Evolutionary conservation across 37 sponge, comb jelly and placozoan genomes (phyloP).

Genomic region (Cladorhizidae sp.): DNA sequence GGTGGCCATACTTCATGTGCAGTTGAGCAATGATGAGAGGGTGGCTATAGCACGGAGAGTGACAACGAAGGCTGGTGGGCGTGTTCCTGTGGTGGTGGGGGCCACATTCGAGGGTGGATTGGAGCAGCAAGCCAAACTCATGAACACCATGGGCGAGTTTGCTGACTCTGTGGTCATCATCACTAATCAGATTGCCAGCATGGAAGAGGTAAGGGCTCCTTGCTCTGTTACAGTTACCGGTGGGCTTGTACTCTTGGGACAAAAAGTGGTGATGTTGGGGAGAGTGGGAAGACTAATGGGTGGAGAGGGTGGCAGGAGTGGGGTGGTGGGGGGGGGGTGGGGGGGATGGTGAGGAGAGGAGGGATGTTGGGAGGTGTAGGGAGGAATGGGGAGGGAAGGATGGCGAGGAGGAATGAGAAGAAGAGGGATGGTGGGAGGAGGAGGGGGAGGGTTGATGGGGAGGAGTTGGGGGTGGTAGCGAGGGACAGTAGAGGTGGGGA

Average conservation of each 20-base stretch:
- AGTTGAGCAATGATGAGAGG: conserved; percentile 90
- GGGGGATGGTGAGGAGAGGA: too few species aligned
- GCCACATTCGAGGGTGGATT: conserved; percentile 88
- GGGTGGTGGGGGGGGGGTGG: too few species aligned
- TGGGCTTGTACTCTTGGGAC: too few species aligned
- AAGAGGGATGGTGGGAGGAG: too few species aligned
- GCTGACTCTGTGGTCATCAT: conserved; percentile 80
- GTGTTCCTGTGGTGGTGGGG: conserved; percentile 92
- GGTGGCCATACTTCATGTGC: neutral
- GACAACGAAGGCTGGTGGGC: conserved; percentile 56
- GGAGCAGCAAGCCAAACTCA: conserved; percentile 81
- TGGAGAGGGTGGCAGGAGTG: neutral
- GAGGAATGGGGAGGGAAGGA: too few species aligned
- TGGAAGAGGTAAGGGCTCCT: conserved; percentile 77
- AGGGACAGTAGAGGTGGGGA: too few species aligned
- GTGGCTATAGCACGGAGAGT: conserved; percentile 73
- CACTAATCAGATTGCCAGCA: conserved; percentile 81
- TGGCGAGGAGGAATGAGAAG: too few species aligned
- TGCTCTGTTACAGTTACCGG: too few species aligned
- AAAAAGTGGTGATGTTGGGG: neutral
- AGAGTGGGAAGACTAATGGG: neutral
- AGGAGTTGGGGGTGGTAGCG: too few species aligned
- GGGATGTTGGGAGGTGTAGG: too few species aligned
- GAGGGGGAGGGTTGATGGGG: too few species aligned
- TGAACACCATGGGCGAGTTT: conserved; percentile 68